Percentiles rank a stretch among this genome's conserved stretches.
These are phyloP conservation scores for Drosophila azteca DNA, from an alignment of 1,140 invertebrate genomes.

Conservation along the genomic window DNA sequence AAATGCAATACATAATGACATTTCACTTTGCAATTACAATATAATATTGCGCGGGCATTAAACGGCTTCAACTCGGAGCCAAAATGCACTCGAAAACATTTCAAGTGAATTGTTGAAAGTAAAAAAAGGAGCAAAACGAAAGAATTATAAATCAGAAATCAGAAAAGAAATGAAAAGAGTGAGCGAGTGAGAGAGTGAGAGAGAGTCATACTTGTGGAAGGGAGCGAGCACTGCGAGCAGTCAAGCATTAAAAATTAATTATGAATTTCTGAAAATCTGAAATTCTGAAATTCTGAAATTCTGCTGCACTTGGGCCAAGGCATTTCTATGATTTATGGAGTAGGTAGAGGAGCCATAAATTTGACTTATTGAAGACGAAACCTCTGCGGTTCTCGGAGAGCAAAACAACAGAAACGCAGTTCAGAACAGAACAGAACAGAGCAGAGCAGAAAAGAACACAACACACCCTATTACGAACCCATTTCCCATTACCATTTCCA, in stretches of 20 bases:
- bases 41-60: slow-evolving; percentile 75
- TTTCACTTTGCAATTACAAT: slow-evolving; percentile 81
- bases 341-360: slow-evolving; percentile 68
- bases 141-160: slow-evolving; percentile 74
- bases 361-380: slow-evolving; percentile 74
- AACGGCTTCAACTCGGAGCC: slow-evolving; percentile 72
- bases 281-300: slow-evolving; percentile 5
- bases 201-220: background rate
- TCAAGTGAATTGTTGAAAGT: slow-evolving; percentile 64
- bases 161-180: slow-evolving; percentile 27
- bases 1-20: slow-evolving; percentile 81
- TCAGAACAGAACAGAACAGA: slow-evolving; percentile 35
- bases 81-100: slow-evolving; percentile 75
- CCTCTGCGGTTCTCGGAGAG: slow-evolving; percentile 63
- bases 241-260: slow-evolving; percentile 82
- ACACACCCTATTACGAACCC: slow-evolving; percentile 55
- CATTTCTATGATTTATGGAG: slow-evolving; percentile 74
- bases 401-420: slow-evolving; percentile 17
- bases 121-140: slow-evolving; percentile 41
- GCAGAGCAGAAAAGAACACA: slow-evolving; percentile 18
- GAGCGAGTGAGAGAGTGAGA: background rate
- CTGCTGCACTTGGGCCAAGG: slow-evolving; percentile 24
- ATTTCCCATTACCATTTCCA: slow-evolving; percentile 37
- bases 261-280: slow-evolving; percentile 55
- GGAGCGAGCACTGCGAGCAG: slow-evolving; percentile 51